Evolutionary conservation across 2,888 invertebrate genomes (phyloP), one percentile per base, ranked within the genome.

Genomic region (Melieria omissa): DNA sequence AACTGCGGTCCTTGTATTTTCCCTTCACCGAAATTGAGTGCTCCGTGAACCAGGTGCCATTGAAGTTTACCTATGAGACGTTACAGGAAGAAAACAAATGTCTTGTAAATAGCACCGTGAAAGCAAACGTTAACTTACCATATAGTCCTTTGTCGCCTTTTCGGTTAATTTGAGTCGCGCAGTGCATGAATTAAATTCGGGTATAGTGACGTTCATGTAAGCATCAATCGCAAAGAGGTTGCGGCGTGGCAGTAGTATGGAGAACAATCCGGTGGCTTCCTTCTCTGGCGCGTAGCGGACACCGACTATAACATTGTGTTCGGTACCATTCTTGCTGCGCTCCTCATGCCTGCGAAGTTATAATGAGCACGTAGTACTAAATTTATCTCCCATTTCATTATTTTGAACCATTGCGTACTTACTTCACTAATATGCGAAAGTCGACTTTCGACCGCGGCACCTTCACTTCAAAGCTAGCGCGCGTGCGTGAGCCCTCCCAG

Each of bases 21-120:
- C 94, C 95, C 76, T 91, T 90, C 1, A 92, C 88, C 58, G 91
- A 90, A 75, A 93, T 80, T 0, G 85, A 82, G 70, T 87, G 86
- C 0, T 93, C 94, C 61, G 93, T 94, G 83, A 95, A 95, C 95
- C 95, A 95, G 0, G 92, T 89, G 0, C 93, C 94, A 45, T 89
- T 89, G 54, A 93, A 88, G 78, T 93, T 92, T 44, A 94, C 88
- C 93, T 93, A 78, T 14, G 29, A 29, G 29, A 29, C 29, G 29
- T 29, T 29, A 29, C 29, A 29, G 54, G n/a, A 66, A 49, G 6
- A 14, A n/a, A 57, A 44, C 3, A 47, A 46, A 3, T 42, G 14
- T 29, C 44, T 65, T 41, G 42, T 42, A 45, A 41, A n/a, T 10
- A 52, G 14, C 41, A 57, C 3, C 44, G 45, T 16, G 46, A 16